Evolutionary conservation across 2,113 vertebrate species (phyloP).

Genomic region (Cepphus grylle): DNA sequence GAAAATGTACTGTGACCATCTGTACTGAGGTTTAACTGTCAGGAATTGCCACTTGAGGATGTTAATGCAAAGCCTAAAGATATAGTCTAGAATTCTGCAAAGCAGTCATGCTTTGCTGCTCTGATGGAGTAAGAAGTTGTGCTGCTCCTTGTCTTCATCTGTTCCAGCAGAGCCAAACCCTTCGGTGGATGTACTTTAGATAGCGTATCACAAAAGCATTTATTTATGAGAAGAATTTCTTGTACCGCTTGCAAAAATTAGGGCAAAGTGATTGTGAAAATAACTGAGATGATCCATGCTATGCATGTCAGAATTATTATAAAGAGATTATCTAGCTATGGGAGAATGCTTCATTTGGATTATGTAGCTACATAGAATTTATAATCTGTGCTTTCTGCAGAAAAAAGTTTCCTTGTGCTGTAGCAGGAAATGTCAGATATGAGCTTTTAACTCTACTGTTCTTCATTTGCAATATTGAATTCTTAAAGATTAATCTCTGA

Average conservation of each 20-base stretch:
- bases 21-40: neutral
- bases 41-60: neutral
- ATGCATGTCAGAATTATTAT: slow-evolving; percentile 3
- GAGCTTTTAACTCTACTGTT: neutral
- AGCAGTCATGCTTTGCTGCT: neutral
- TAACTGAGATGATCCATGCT: slow-evolving; percentile 15
- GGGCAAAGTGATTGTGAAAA: neutral
- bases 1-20: neutral
- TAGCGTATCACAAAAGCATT: neutral
- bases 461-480: neutral
- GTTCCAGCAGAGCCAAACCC: neutral
- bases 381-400: neutral
- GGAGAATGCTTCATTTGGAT: slow-evolving; percentile 14
- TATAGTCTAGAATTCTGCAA: neutral
- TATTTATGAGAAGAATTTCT: neutral
- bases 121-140: neutral
- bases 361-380: neutral
- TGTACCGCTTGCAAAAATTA: neutral
- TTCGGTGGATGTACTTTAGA: neutral
- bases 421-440: neutral
- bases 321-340: slow-evolving; percentile 26
- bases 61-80: neutral
- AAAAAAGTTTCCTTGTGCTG: neutral
- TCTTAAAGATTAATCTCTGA: neutral
- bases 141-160: neutral